Evolutionary conservation across 2,113 vertebrate species (phyloP).

Genomic region (Chelonoidis abingdonii): DNA sequence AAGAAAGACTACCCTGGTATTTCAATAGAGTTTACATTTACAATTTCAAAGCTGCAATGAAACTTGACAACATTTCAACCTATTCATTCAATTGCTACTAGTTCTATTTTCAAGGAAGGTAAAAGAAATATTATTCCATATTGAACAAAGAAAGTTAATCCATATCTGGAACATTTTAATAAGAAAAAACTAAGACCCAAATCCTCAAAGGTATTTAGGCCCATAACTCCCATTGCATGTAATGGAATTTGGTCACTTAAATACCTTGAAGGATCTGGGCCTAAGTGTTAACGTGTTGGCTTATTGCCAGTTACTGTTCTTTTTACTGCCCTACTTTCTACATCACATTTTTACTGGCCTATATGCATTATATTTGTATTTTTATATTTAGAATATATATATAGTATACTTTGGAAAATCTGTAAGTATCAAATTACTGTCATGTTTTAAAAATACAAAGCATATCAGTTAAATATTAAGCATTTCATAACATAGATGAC

Average conservation of each 20-base stretch:
- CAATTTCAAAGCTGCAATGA: neutral
- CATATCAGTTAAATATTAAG: neutral
- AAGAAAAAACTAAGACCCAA: neutral
- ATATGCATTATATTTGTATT: neutral
- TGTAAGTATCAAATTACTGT: neutral
- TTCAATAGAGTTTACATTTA: neutral
- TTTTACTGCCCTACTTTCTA: neutral
- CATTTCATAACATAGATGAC: neutral
- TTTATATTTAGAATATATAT: neutral
- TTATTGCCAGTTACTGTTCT: neutral
- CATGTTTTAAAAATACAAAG: neutral
- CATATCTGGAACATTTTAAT: neutral
- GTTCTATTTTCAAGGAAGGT: neutral
- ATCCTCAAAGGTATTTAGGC: neutral
- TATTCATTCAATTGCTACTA: neutral
- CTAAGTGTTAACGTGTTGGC: neutral
- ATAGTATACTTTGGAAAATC: neutral
- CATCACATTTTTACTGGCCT: conserved; percentile 27
- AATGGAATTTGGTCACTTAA: neutral
- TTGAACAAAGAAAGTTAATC: neutral
- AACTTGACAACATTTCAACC: neutral
- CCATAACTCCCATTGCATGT: neutral
- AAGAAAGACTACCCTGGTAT: neutral
- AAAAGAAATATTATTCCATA: neutral
- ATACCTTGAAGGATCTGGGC: neutral